Base-by-base conservation (phyloP, 2,797 vertebrate genomes). In the Pseudopleuronectes americanus region DNA sequence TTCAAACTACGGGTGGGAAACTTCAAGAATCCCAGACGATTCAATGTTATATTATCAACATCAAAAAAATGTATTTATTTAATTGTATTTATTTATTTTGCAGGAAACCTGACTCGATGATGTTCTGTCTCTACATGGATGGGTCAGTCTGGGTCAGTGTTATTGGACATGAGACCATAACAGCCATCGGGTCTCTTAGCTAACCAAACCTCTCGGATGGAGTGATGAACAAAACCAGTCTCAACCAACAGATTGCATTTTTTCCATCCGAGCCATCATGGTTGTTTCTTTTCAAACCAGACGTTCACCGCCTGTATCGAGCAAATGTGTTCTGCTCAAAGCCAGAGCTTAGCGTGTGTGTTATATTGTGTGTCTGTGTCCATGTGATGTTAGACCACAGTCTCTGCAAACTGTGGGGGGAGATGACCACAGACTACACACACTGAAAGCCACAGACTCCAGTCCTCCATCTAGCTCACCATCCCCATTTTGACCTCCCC, bases 391-490 rank as follows among this genome's bases (percentile, higher is more conserved):
- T 57, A 64, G 71, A 80, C 84, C 86, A 76, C 75, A 80, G 86
- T 85, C 79, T 86, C 74, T 85, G 57, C 70, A 87, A 82, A 83
- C 81, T 77, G 74, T 81, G 79, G 75, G 73, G 84, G 84, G 54
- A 83, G 22, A 53, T 23, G 1, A 85, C 88, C 87, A 74, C 87
- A 87, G 83, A 84, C 87, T 90, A 73, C 80, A 88, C 86, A 88
- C 76, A 81, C 73, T 71, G 77, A 82, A 90, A 87, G 70, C 90
- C 87, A 85, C 87, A 90, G 86, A 86, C 85, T 91, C 87, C 85
- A 86, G 64, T 83, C 69, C 71, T 89, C 80, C 64, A 83, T 87
- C 84, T 70, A 78, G 78, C 79, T 83, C 77, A 48, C 67, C 78
- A 76, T 74, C 65, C 53, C 78, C 58, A 73, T 83, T 77, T 84